Evolutionary conservation across 2,888 invertebrate species (phyloP).

Genomic region (Ceriagrion tenellum): DNA sequence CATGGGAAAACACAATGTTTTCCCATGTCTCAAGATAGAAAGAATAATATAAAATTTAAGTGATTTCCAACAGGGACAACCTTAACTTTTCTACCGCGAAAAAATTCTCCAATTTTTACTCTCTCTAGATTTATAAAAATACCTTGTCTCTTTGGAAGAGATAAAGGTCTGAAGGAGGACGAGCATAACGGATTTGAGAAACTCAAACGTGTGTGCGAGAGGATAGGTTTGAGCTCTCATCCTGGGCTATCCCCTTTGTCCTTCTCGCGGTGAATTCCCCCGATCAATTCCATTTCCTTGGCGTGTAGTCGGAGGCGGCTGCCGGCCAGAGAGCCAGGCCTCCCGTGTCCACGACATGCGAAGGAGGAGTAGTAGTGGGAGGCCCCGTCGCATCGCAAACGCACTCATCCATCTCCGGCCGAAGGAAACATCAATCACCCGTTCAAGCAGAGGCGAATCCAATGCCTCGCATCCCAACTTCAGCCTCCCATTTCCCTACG

Average conservation of each 20-base stretch:
- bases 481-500: not conserved
- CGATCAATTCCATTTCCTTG: not conserved
- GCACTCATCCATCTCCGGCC: slow-evolving; percentile 10
- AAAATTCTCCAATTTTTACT: too few relatives aligned
- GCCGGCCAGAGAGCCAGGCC: too few relatives aligned
- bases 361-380: not conserved
- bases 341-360: not conserved
- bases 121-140: too few relatives aligned
- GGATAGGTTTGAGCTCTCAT: not conserved
- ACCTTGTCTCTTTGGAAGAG: too few relatives aligned
- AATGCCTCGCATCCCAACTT: not conserved
- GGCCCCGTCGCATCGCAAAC: not conserved
- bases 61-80: too few relatives aligned
- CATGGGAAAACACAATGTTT: too few relatives aligned
- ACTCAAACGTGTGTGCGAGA: too few relatives aligned
- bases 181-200: too few relatives aligned
- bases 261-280: not conserved
- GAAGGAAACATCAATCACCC: not conserved
- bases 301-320: not conserved
- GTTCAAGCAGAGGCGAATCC: not conserved
- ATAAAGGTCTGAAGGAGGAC: too few relatives aligned
- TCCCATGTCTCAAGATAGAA: too few relatives aligned
- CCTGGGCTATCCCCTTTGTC: not conserved
- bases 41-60: too few relatives aligned
- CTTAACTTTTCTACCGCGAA: too few relatives aligned